Evolutionary conservation across 1,140 invertebrate species (phyloP), one percentile per base, ranked within the genome.

Genomic region (Tetragonula clypearis): DNA sequence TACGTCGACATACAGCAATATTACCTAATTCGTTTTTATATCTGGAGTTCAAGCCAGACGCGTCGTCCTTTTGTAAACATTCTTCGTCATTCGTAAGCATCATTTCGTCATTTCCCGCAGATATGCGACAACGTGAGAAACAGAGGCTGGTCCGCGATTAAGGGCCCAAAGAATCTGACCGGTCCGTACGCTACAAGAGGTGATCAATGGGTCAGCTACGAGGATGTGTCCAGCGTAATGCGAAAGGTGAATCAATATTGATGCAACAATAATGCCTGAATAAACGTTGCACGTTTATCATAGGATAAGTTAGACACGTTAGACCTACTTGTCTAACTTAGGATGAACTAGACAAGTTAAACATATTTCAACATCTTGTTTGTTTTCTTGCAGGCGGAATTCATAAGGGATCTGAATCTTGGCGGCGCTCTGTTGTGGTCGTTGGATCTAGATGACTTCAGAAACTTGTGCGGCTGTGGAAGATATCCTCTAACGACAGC

Each of bases 181-280:
- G 98, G 97, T 11, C 98, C 98, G 1, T 99, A 97, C 93, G 96
- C 97, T 1, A 97, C 97, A 92, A 95, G 96, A 12, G 96, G 96
- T 23, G 96, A 98, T 90, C 98, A 99, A 90, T 99, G 98, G 98
- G 98, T 99, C 3, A 97, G 98, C 73, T 99, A 97, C 92, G 98
- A 99, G 87, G 97, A 98, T 93, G 91, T 96, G 2, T 96, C 96
- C 74, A 98, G 97, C 41, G 94, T 98, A 21, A 95, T 92, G 23
- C 95, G 96, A 85, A 99, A 99, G 95, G 97, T 21, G 5, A 15
- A 56, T 62, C 60, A 62, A 30, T 30, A 30, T n/a, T 49, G 49
- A 65, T 53, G 19, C 41, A 23, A 49, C 1, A 35, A 19, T 30
- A 9, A 41, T 49, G 12, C 17, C 30, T 21, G 60, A 69, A 1